Percentiles rank a stretch among this genome's conserved stretches.
phyloP scores from a whole-genome alignment of 2,113 vertebrate species.

The Rana temporaria region DNA sequence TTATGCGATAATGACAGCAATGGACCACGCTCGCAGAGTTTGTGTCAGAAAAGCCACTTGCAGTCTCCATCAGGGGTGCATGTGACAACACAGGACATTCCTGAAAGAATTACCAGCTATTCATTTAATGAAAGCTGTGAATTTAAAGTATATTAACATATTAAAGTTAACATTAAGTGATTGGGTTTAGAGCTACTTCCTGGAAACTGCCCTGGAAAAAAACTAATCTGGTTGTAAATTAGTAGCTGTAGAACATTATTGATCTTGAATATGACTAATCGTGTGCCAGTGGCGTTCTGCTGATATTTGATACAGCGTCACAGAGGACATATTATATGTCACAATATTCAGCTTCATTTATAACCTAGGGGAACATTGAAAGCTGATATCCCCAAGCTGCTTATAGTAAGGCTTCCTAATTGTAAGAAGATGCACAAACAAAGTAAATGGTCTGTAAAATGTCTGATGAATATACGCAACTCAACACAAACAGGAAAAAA shows the following conservation, averaged over 20 bases:
- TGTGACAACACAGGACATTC: no score
- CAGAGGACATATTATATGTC: conserved; percentile 42
- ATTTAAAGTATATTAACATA: no score
- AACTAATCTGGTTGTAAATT: neutral
- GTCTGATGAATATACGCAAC: neutral
- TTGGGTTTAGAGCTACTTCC: no score
- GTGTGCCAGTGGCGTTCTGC: conserved; percentile 17
- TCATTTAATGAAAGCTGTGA: no score
- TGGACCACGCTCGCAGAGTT: no score
- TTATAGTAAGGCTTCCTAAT: conserved; percentile 30
- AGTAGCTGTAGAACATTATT: conserved; percentile 23
- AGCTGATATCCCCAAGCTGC: conserved; percentile 29
- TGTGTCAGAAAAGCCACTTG: no score
- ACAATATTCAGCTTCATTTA: conserved; percentile 48
- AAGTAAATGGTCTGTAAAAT: conserved; percentile 6
- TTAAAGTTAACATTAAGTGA: no score
- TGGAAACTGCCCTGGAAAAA: no score
- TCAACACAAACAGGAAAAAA: neutral
- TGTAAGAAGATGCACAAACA: neutral
- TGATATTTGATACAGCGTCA: conserved; percentile 39
- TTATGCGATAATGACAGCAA: no score
- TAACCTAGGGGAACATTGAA: conserved; percentile 20
- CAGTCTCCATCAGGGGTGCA: no score
- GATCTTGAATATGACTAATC: conserved; percentile 47
- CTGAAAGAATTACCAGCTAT: no score